These are phyloP conservation scores for Silurus aristotelis DNA, from an alignment of 2,797 vertebrate genomes.

Conservation along the genomic window DNA sequence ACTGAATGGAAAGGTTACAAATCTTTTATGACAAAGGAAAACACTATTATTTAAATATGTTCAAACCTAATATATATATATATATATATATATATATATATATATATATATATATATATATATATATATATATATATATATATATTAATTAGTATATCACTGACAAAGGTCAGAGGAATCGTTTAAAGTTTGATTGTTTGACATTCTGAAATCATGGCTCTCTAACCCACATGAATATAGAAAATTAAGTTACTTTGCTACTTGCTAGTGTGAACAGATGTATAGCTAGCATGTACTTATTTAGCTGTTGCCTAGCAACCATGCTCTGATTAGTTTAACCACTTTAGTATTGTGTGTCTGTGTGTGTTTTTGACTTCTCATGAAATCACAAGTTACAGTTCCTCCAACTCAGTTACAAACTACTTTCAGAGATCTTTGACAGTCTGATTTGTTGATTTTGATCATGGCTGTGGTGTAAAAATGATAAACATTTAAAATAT, in stretches of 20 bases:
- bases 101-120: no score
- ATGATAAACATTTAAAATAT: neutral
- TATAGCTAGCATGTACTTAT: neutral
- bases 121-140: no score
- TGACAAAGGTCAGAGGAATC: neutral
- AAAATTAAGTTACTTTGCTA: neutral
- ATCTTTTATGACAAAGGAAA: neutral
- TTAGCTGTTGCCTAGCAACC: conserved; percentile 3
- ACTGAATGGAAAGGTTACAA: neutral
- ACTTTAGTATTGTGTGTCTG: neutral
- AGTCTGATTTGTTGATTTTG: neutral
- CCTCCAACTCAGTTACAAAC: neutral
- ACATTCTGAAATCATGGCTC: neutral
- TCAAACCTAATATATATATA: no score
- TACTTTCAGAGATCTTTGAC: neutral
- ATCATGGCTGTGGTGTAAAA: neutral
- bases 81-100: no score
- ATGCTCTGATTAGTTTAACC: conserved; percentile 5
- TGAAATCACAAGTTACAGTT: neutral
- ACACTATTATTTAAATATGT: neutral
- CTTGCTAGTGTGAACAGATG: neutral
- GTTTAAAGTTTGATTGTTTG: neutral
- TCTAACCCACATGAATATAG: neutral
- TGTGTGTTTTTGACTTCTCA: neutral
- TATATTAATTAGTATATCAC: no score